Evolutionary conservation across 1,140 invertebrate species (phyloP).

Genomic region (Papilio helenus): DNA sequence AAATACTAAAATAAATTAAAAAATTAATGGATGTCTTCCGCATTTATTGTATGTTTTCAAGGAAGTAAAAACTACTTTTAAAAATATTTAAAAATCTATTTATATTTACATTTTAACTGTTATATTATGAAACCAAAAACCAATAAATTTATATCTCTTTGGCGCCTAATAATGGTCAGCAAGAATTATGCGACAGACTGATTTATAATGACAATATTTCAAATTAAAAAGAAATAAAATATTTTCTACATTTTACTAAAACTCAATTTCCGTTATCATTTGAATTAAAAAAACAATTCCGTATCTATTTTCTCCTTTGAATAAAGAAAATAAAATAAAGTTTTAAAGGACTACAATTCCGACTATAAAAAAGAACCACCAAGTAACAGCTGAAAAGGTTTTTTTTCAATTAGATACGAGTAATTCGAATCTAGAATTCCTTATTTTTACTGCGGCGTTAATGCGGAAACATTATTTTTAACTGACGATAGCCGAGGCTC

Average conservation of each 20-base stretch:
- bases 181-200: conserved; percentile 12
- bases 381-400: not conserved
- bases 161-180: conserved; percentile 5
- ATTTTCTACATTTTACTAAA: not conserved
- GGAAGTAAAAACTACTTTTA: not conserved
- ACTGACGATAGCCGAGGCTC: conserved; percentile 28
- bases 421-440: conserved; percentile 35
- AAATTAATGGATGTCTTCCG: not conserved
- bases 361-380: not conserved
- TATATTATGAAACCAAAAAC: conserved; percentile 6
- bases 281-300: not conserved
- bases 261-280: conserved; percentile 1
- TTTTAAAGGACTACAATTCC: not conserved
- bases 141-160: conserved; percentile 21
- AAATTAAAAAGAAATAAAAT: not conserved
- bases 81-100: conserved; percentile 7
- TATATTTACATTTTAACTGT: conserved; percentile 7
- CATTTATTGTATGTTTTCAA: not conserved
- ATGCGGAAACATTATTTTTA: conserved; percentile 34
- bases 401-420: not conserved
- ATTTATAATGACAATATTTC: conserved; percentile 11
- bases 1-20: not conserved
- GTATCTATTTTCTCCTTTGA: not conserved
- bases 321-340: not conserved
- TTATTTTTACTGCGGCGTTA: conserved; percentile 25